phyloP scores from a whole-genome alignment of 2,888 invertebrate species.

The Blastobasis adustella region DNA sequence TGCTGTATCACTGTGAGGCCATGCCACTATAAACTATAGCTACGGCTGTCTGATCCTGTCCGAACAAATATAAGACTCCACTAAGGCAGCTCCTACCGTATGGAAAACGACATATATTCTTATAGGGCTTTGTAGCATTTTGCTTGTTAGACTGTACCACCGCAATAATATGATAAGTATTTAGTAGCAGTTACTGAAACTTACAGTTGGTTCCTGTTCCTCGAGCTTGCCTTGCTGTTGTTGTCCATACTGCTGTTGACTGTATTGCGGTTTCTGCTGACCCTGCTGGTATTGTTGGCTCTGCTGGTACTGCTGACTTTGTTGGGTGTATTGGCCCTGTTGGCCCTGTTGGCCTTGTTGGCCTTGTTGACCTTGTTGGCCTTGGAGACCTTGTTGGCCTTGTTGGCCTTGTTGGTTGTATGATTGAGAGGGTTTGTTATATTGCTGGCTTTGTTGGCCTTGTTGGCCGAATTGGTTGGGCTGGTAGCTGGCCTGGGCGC shows the following conservation, averaged over 20 bases:
- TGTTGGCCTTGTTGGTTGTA: background rate
- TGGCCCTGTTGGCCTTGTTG: background rate
- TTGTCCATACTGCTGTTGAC: slow-evolving; percentile 7
- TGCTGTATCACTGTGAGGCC: no score
- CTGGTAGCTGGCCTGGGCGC: background rate
- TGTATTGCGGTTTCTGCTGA: background rate
- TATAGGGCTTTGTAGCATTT: no score
- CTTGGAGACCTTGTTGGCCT: background rate
- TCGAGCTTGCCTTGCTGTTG: slow-evolving; percentile 19
- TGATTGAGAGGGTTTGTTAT: no score
- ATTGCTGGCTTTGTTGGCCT: background rate
- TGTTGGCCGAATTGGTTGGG: background rate
- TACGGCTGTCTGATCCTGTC: background rate
- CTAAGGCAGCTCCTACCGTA: no score
- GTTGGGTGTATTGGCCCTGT: background rate
- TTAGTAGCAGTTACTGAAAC: slow-evolving; percentile 17
- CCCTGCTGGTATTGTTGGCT: slow-evolving; percentile 1
- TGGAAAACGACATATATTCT: no score
- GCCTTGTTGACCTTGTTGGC: background rate
- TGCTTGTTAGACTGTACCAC: no score
- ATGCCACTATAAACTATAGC: no score
- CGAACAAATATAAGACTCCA: background rate
- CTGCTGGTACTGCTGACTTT: slow-evolving; percentile 14
- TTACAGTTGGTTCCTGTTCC: slow-evolving; percentile 60
- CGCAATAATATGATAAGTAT: no score